Evolutionary conservation across 2,113 vertebrate species (phyloP), one percentile per base, ranked within the genome.

Genomic region (Suncus etruscus): DNA sequence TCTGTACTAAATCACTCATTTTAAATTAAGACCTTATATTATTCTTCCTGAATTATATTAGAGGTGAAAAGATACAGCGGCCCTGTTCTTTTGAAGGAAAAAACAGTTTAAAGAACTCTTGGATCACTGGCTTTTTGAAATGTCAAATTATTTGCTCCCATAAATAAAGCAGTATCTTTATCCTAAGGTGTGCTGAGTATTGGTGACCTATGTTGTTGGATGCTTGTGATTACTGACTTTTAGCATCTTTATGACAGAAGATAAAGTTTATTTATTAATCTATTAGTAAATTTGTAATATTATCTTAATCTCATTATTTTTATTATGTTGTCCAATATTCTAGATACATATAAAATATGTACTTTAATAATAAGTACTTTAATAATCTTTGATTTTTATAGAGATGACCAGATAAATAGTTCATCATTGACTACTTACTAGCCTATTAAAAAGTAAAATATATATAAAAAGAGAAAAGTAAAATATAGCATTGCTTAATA

Each of bases 21-120:
- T 95, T 96, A 92, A 96, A 96, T 95, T 95, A 94, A 91, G 82
- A 79, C 63, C 72, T 69, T 48, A 74, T 85, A 76, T 94, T 89
- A 73, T 91, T 91, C 93, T 92, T 95, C 70, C 91, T 95, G 89
- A 95, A 90, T 94, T 92, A 93, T 86, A 90, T 81, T 61, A 68
- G 70, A 91, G 31, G 11, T 94, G 12, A 88, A 74, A 93, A 85
- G 82, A 95, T 90, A 94, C 72, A 91, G 50, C 70, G 58, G 32
- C 65, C 50, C 51, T 89, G 10, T 66, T 95, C 75, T 93, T 90
- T 22, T 47, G 25, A 87, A 12, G 25, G 47, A 3, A 7, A 54
- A 88, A 69, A 65, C 51, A 72, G 54, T 74, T 86, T 75, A 88
- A 78, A 58, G 47, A 39, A 61, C 47, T 93, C 68, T 48, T 89